These are phyloP conservation scores for Aythya fuligula DNA, from an alignment of 2,797 vertebrate species.

Conservation along the genomic window DNA sequence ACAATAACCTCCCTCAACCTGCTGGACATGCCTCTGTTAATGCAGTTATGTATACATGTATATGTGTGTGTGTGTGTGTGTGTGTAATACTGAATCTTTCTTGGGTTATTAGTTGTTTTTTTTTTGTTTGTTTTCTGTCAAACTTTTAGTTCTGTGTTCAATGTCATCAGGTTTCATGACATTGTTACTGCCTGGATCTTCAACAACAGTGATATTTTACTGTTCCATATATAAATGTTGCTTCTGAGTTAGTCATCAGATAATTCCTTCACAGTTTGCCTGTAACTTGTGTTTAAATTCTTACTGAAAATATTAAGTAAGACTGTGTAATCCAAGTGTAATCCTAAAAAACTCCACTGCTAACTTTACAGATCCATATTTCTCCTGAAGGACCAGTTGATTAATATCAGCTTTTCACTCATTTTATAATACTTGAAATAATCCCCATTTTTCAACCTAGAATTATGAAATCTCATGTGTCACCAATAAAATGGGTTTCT, in stretches of 20 bases:
- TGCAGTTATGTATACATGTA: too few species aligned
- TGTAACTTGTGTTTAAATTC: not conserved
- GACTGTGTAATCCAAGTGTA: not conserved
- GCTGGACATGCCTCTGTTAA: too few species aligned
- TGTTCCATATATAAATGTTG: not conserved
- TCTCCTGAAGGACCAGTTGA: not conserved
- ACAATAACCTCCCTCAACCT: too few species aligned
- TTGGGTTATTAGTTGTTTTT: too few species aligned
- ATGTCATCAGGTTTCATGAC: not conserved
- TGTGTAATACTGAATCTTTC: too few species aligned
- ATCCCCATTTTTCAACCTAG: not conserved
- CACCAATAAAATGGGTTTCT: not conserved
- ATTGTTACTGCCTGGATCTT: not conserved
- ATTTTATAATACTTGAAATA: not conserved
- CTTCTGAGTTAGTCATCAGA: not conserved
- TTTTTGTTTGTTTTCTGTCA: not conserved
- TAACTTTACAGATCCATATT: not conserved
- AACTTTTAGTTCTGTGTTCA: not conserved
- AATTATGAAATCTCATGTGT: not conserved
- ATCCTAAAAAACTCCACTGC: not conserved
- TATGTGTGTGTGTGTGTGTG: too few species aligned
- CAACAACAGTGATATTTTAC: not conserved
- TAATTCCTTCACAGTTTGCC: not conserved
- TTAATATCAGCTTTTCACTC: not conserved
- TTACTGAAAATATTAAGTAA: not conserved